These are phyloP conservation scores for Limnothrissa miodon DNA, from an alignment of 2,113 vertebrate species.

Conservation along the genomic window DNA sequence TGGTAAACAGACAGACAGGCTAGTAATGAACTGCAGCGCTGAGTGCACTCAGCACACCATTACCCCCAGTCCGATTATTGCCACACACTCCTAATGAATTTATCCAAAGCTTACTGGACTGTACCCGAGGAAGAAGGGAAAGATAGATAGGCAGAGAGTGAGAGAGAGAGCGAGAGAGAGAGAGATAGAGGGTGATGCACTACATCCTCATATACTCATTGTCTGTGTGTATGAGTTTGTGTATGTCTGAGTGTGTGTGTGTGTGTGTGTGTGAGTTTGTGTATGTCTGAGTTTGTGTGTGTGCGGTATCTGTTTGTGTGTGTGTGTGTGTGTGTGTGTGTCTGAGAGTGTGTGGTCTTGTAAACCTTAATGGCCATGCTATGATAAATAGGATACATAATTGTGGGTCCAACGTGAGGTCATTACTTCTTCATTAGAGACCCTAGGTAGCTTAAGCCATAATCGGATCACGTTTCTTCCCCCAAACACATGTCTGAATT, in stretches of 20 bases:
- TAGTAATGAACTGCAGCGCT: conserved; percentile 56
- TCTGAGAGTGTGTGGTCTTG: not conserved
- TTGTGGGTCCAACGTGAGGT: conserved; percentile 60
- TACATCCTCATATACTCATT: not conserved
- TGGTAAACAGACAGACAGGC: conserved; percentile 33
- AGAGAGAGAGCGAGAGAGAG: not conserved
- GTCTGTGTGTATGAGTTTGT: not conserved
- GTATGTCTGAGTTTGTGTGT: not conserved
- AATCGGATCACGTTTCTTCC: conserved; percentile 20
- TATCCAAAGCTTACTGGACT: not conserved
- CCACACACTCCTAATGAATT: conserved; percentile 35
- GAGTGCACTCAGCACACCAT: conserved; percentile 53
- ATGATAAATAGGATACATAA: conserved; percentile 64
- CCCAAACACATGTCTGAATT: not conserved
- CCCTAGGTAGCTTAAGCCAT: conserved; percentile 60
- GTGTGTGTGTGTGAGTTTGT: not conserved
- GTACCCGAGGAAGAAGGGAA: not conserved
- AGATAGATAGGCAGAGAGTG: no score
- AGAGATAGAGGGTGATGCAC: not conserved
- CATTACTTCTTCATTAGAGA: conserved; percentile 73
- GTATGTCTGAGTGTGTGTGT: not conserved
- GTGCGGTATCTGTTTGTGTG: not conserved
- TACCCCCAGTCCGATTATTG: conserved; percentile 45
- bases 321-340: conserved; percentile 13
- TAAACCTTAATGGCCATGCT: conserved; percentile 52